Base-by-base conservation (phyloP, 2,797 vertebrate genomes). In the Hyperoplus immaculatus region DNA sequence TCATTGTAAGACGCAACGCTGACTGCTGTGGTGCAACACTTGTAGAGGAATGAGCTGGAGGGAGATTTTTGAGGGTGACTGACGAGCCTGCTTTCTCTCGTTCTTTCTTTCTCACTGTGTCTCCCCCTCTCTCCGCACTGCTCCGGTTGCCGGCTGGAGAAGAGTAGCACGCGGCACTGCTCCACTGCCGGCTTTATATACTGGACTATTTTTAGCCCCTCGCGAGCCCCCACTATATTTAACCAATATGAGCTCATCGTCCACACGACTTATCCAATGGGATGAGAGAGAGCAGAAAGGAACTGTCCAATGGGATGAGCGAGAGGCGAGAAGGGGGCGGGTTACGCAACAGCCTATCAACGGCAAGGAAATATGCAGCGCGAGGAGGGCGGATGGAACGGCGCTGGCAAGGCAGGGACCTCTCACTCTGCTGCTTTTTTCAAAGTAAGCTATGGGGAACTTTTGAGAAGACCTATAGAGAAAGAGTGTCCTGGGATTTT, bases 241-340 rank as follows among this genome's bases (percentile, higher is more conserved):
- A 93, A 90, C 92, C 92, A 94, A 93, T 93, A 91, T 93, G 89
- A 91, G 88, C 83, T 91, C 92, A 92, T 85, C 72, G 1, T 56
- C 69, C 45, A 39, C 18, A 9, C 10, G 2, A 11, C 1, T 16
- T 12, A 41, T 69, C 92, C 93, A 94, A 93, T 94, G 50, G 67
- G 39, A 84, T 15, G 39, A 46, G 45, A 78, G 43, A 16, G 1
- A 57, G 56, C 8, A 0, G 6, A 38, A 9, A 12, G 8, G 3
- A 50, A 4, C 9, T 1, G 53, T 49, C 92, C 90, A 92, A 94
- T 92, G 46, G 67, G n/a, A 88, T 36, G 5, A 4, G 10, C 53
- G 13, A 78, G 15, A 66, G 8, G 46, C 16, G 43, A 43, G 8
- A 70, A 69, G 61, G 70, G 43, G 89, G 81, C 81, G 92, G 88